Evolutionary conservation across 2,888 invertebrate species (phyloP).

Genomic region (Tenthredo mesomela): DNA sequence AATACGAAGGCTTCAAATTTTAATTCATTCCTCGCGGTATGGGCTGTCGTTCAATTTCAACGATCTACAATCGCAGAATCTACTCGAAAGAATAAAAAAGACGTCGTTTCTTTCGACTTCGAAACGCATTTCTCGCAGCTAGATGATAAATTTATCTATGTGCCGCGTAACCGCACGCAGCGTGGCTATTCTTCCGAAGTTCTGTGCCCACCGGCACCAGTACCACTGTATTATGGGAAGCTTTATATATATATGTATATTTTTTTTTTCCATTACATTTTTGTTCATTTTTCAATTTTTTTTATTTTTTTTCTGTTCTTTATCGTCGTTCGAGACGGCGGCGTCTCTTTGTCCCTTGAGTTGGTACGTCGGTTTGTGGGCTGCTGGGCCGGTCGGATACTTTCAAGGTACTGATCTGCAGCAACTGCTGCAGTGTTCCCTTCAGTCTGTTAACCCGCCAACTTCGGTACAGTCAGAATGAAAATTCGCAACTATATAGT

Average conservation of each 20-base stretch:
- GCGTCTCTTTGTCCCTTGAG: constrained; percentile 50
- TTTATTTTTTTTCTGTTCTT: neutral
- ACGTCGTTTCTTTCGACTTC: neutral
- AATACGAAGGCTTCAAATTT: constrained; percentile 4
- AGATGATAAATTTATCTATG: neutral
- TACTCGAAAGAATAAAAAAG: neutral
- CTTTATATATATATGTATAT: neutral
- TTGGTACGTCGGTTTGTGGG: constrained; percentile 46
- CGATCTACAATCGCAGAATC: neutral
- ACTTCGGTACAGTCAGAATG: constrained; percentile 71
- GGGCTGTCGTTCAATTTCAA: neutral
- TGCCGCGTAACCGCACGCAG: neutral
- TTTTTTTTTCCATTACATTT: neutral
- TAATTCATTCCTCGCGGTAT: neutral
- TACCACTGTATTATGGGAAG: neutral
- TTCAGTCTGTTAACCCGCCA: constrained; percentile 62
- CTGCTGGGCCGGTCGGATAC: constrained; percentile 45
- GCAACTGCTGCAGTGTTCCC: constrained; percentile 46
- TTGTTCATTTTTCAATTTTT: neutral
- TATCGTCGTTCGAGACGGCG: constrained; percentile 33
- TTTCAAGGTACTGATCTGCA: constrained; percentile 51
- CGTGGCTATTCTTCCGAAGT: neutral
- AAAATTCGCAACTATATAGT: constrained; percentile 55
- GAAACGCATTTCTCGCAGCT: neutral
- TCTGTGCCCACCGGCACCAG: neutral